phyloP scores from a whole-genome alignment of 92 coral and sea anemone genomes.

The Epizoanthus scotinus region DNA sequence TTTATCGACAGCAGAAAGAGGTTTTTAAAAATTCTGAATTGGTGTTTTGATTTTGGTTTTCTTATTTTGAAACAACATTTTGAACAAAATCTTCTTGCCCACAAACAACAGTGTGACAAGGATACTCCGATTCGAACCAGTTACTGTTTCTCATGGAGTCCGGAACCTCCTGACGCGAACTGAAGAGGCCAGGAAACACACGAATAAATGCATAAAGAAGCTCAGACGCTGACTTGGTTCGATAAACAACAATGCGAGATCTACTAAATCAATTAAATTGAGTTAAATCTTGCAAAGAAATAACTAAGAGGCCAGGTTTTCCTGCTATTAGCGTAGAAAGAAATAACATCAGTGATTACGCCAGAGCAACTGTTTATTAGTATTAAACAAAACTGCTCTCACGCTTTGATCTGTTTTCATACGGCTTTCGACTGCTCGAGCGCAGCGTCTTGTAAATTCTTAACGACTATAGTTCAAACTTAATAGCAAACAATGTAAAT shows the following conservation, averaged over 20 bases:
- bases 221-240: slow-evolving; percentile 28
- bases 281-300: not conserved
- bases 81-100: not conserved
- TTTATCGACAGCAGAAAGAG: not conserved
- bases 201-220: not conserved
- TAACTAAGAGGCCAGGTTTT: not conserved
- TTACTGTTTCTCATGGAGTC: not conserved
- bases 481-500: not conserved
- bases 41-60: not conserved
- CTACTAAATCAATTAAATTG: slow-evolving; percentile 24
- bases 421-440: slow-evolving; percentile 16
- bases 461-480: not conserved
- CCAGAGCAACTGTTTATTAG: slow-evolving; percentile 25
- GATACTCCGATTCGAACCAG: not conserved
- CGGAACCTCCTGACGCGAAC: slow-evolving; percentile 38
- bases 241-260: slow-evolving; percentile 26
- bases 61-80: not conserved
- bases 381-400: not conserved
- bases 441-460: not conserved
- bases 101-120: not conserved
- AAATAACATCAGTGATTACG: slow-evolving; percentile 5
- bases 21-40: not conserved
- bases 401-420: slow-evolving; percentile 23
- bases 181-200: slow-evolving; percentile 22
- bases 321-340: not conserved